Evolutionary conservation across 1,140 invertebrate species (phyloP).

Genomic region (Triops cancriformis): DNA sequence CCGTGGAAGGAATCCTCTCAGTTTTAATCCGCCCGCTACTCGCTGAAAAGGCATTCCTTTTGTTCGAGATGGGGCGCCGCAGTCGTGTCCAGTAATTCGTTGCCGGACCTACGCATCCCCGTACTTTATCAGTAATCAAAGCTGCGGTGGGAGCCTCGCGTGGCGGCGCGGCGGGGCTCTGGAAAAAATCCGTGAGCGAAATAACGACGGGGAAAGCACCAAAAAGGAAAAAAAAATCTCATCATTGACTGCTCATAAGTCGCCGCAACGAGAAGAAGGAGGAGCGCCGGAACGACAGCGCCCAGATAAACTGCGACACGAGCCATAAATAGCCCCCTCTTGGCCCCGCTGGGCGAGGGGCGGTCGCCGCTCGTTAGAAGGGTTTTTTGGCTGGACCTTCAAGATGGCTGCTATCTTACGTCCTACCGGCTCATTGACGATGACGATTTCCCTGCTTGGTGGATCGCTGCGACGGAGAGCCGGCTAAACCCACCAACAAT

Average conservation of each 20-base stretch:
- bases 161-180: background rate
- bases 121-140: background rate
- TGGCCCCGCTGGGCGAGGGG: background rate
- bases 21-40: too few relatives aligned
- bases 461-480: background rate
- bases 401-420: background rate
- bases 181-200: background rate
- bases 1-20: too few relatives aligned
- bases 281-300: background rate
- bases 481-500: background rate
- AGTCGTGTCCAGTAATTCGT: background rate
- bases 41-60: too few relatives aligned
- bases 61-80: too few relatives aligned
- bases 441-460: conserved; percentile 15
- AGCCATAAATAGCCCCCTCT: background rate
- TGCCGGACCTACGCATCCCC: background rate
- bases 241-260: conserved; percentile 14
- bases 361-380: too few relatives aligned
- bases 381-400: background rate
- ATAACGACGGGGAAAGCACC: background rate
- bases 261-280: conserved; percentile 11
- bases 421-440: conserved; percentile 11
- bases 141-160: background rate
- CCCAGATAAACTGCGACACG: conserved; percentile 2
- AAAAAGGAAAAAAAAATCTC: conserved; percentile 7